Percentiles rank a stretch among this genome's conserved stretches.
Conservation (phyloP, 2,113 vertebrate species). For the Rhea pennata region DNA sequence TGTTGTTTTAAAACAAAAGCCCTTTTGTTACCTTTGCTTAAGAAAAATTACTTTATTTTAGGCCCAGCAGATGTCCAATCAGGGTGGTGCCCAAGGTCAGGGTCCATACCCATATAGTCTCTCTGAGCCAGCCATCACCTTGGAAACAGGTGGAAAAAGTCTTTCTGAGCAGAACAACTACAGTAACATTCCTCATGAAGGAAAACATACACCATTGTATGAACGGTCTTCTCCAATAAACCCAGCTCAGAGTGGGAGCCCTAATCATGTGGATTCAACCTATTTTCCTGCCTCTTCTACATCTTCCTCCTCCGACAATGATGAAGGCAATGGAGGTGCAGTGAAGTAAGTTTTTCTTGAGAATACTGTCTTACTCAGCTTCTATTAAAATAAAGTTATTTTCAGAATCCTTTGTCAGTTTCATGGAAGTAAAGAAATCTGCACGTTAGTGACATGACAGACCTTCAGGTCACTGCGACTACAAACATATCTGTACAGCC, state of each 20-base stretch:
- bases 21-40: neutral
- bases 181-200: constrained; percentile 91
- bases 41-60: constrained; percentile 51
- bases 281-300: constrained; percentile 88
- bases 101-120: constrained; percentile 81
- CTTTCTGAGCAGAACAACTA: constrained; percentile 88
- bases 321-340: constrained; percentile 85
- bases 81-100: constrained; percentile 79
- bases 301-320: constrained; percentile 90
- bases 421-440: neutral
- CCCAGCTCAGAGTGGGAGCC: constrained; percentile 81
- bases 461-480: neutral
- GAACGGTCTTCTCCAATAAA: constrained; percentile 91
- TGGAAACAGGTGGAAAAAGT: constrained; percentile 82
- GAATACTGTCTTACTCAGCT: neutral
- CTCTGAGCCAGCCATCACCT: constrained; percentile 78
- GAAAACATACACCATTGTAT: constrained; percentile 93
- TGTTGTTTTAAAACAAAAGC: neutral
- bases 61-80: constrained; percentile 80
- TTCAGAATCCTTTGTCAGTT: neutral
- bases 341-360: constrained; percentile 84
- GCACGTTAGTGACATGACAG: neutral
- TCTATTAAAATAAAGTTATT: neutral
- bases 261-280: constrained; percentile 84
- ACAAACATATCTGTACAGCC: neutral